These are phyloP conservation scores for Tokudaia muenninki DNA, from an alignment of 2,797 vertebrate species.

Conservation along the genomic window DNA sequence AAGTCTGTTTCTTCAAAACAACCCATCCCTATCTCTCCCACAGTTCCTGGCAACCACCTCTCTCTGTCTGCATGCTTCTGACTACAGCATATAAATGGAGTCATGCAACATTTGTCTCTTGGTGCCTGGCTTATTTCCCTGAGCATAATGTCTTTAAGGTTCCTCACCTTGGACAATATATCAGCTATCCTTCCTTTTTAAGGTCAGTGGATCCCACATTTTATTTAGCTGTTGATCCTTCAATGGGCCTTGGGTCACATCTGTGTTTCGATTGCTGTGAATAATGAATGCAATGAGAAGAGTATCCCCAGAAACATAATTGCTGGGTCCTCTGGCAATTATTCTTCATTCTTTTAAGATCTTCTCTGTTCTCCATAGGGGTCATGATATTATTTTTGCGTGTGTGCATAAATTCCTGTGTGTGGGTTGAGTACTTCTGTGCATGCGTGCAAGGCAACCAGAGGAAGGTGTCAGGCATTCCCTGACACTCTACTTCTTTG, in stretches of 20 bases:
- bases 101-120: neutral
- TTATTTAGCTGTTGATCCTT: neutral
- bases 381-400: neutral
- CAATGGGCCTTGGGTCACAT: neutral
- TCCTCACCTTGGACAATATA: neutral
- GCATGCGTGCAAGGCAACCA: neutral
- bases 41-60: neutral
- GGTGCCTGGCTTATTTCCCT: neutral
- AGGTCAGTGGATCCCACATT: neutral
- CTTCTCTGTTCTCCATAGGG: neutral
- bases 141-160: neutral
- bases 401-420: neutral
- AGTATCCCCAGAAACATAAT: too few species aligned
- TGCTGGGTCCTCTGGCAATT: neutral
- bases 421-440: neutral
- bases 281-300: neutral
- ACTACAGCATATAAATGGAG: neutral
- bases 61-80: neutral
- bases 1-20: neutral
- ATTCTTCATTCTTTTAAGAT: neutral
- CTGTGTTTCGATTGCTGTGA: neutral
- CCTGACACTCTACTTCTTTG: neutral
- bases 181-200: neutral
- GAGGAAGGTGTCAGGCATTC: neutral
- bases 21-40: neutral